Evolutionary conservation across 2,888 invertebrate species (phyloP), one percentile per base, ranked within the genome.

Genomic region (Hypselothyrea guttata): DNA sequence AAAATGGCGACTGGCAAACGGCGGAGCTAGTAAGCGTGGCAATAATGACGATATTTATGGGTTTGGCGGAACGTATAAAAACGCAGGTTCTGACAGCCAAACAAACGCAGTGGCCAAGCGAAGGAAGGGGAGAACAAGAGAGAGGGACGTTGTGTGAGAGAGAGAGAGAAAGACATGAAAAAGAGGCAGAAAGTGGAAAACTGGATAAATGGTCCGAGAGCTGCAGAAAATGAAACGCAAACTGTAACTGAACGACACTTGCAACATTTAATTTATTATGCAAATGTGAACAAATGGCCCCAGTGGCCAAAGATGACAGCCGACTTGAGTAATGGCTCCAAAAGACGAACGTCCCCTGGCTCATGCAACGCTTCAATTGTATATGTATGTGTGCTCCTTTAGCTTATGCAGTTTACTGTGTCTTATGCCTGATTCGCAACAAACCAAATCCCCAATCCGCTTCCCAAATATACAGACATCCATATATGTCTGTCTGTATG

Each of bases 261-360:
- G 82, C 86, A 86, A 77, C 78, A 81, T 86, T 84, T 82, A 86
- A 81, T 86, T 81, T 81, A 81, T 84, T 84, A 81, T 81, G 82
- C 84, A 81, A 81, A 81, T 81, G 86, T 69, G 82, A 81, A 81
- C 86, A 86, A 81, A 81, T 81, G 86, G 75, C 65, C 66, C 63
- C 57, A 67, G 60, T 68, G 59, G 68, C 66, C 85, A 81, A 74
- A 84, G 84, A 86, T 86, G 86, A 81, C 81, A 86, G 71, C 49
- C 44, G 53, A 35, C 51, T 64, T 81, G 86, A 81, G 46, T 81
- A 84, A 81, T 81, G 79, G 64, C 75, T 31, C 22, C 66, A 37
- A 48, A 79, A 66, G 67, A 67, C 66, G 62, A 86, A 64, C 63
- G 72, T 60, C 62, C 66, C 66, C 5, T 44, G 15, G 28, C 51